Percentiles rank a stretch among this genome's conserved stretches.
phyloP scores from a whole-genome alignment of 2,888 invertebrate genomes.

The Lordiphosa andalusiaca region DNA sequence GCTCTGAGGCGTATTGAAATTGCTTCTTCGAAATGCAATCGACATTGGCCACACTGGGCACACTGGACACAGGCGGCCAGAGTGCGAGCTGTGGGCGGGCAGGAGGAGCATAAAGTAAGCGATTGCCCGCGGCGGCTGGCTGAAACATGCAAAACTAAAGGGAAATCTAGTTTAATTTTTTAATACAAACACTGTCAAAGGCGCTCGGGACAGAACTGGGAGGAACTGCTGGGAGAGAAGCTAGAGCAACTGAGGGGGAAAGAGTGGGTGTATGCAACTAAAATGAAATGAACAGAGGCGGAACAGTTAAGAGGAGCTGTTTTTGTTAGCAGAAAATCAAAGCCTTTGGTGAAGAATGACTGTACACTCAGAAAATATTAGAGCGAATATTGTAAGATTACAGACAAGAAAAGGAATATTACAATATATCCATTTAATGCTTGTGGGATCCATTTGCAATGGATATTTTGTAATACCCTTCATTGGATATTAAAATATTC shows the following conservation, averaged over 20 bases:
- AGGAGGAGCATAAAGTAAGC: slow-evolving; percentile 53
- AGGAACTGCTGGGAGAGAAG: background rate
- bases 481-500: too few species aligned
- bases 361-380: too few species aligned
- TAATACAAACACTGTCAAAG: slow-evolving; percentile 64
- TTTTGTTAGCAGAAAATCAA: too few species aligned
- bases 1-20: slow-evolving; percentile 69
- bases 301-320: background rate
- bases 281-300: slow-evolving; percentile 30
- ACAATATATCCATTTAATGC: too few species aligned
- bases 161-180: slow-evolving; percentile 75
- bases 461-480: too few species aligned
- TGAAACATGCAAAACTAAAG: slow-evolving; percentile 63
- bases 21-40: slow-evolving; percentile 68
- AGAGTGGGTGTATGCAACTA: background rate
- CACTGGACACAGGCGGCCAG: slow-evolving; percentile 20
- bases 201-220: slow-evolving; percentile 23
- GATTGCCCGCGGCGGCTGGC: slow-evolving; percentile 52
- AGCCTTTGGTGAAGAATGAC: too few species aligned
- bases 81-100: background rate
- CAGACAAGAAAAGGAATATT: too few species aligned
- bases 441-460: too few species aligned
- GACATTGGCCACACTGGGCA: slow-evolving; percentile 52
- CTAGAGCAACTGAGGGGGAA: too few species aligned
- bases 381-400: too few species aligned